Evolutionary conservation across 2,113 vertebrate genomes (phyloP).

Genomic region (Pyxicephalus adspersus): DNA sequence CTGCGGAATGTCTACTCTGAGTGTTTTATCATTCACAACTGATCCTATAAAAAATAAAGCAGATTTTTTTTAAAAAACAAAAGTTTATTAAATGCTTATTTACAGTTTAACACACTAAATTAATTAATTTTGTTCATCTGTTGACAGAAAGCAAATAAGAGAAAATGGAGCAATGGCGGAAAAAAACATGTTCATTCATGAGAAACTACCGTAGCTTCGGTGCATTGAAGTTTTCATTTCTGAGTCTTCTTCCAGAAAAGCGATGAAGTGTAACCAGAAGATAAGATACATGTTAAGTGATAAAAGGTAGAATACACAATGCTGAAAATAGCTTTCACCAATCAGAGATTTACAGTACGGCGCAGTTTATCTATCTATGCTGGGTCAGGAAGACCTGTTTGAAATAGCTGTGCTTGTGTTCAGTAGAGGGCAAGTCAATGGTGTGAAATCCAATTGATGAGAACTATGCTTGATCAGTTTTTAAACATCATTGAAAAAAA

Average conservation of each 20-base stretch:
- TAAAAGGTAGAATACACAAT: constrained; percentile 15
- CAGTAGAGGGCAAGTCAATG: constrained; percentile 37
- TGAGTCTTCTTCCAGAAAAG: constrained; percentile 2
- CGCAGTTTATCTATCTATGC: background rate
- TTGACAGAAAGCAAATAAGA: no score
- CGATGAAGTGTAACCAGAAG: constrained; percentile 24
- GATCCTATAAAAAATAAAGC: no score
- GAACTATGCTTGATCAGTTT: constrained; percentile 26
- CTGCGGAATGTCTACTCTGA: no score
- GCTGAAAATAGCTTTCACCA: constrained; percentile 12
- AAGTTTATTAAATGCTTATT: no score
- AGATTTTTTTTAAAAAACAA: no score
- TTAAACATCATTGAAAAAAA: constrained; percentile 22
- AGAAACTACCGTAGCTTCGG: background rate
- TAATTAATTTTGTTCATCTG: no score
- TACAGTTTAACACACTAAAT: no score
- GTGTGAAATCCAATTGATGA: constrained; percentile 31
- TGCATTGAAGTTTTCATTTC: background rate
- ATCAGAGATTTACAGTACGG: constrained; percentile 4
- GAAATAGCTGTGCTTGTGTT: background rate
- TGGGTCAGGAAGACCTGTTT: background rate
- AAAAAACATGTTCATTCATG: background rate
- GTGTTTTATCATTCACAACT: no score
- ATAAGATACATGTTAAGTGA: constrained; percentile 23
- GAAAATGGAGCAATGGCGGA: no score